Conservation (phyloP, 2,888 invertebrate genomes). For the Microctonus hyperodae region DNA sequence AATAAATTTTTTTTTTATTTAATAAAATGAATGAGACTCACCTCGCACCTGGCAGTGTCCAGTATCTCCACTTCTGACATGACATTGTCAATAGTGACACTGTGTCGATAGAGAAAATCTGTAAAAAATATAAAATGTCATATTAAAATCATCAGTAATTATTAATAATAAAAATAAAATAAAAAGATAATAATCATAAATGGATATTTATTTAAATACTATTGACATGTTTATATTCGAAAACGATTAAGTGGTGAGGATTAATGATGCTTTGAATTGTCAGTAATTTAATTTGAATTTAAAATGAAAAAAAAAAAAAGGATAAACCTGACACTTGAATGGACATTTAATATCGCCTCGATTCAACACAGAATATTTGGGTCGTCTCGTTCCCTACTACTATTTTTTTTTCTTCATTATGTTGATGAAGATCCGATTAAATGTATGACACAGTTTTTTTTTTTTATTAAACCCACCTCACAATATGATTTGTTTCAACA, state of each 20-base stretch:
- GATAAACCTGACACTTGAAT: background rate
- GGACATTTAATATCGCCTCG: constrained; percentile 2
- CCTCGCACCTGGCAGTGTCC: constrained; percentile 82
- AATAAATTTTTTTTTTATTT: constrained; percentile 17
- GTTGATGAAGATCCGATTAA: background rate
- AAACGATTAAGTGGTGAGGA: background rate
- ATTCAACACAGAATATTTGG: background rate
- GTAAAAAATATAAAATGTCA: too few relatives aligned
- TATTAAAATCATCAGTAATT: constrained; percentile 42
- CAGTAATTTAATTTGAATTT: constrained; percentile 26
- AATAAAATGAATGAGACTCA: constrained; percentile 64
- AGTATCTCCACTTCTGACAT: constrained; percentile 81
- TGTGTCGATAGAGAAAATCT: constrained; percentile 83
- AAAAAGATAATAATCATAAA: too few relatives aligned
- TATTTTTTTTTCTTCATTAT: background rate
- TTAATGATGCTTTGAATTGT: background rate
- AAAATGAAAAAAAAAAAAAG: too few relatives aligned
- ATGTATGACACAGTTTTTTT: background rate
- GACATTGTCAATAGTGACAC: constrained; percentile 79
- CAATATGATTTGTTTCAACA: background rate
- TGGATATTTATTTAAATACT: too few relatives aligned
- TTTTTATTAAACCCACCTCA: background rate
- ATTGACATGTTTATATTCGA: background rate
- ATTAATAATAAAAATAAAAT: too few relatives aligned
- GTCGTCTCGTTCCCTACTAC: background rate